A percentile compares a stretch with the other conserved stretches of the same genome.
Evolutionary conservation across 2,797 vertebrate species (phyloP).

Genomic region (Helicolenus hilgendorfi): DNA sequence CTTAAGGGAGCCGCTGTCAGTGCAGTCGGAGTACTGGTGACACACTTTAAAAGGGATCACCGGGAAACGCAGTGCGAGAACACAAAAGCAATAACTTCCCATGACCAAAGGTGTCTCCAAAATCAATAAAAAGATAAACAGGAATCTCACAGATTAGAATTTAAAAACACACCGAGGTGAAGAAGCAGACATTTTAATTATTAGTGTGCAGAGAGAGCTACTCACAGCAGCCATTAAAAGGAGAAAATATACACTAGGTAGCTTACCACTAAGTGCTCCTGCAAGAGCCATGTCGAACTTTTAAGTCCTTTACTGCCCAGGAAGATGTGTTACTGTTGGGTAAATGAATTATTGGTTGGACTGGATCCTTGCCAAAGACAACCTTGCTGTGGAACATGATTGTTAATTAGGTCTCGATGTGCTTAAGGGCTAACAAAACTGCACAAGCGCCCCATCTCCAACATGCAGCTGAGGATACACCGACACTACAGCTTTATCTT

Average conservation of each 20-base stretch:
- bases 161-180: conserved; percentile 64
- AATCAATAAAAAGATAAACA: conserved; percentile 67
- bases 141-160: conserved; percentile 47
- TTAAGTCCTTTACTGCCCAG: conserved; percentile 79
- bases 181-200: conserved; percentile 67
- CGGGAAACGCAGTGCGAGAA: conserved; percentile 29
- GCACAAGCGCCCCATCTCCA: conserved; percentile 75
- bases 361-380: conserved; percentile 83
- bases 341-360: conserved; percentile 82
- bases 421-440: conserved; percentile 84
- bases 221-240: conserved; percentile 68
- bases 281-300: conserved; percentile 75
- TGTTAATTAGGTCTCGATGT: conserved; percentile 85
- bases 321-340: conserved; percentile 74
- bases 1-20: conserved; percentile 47
- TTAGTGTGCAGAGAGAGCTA: conserved; percentile 52
- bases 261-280: conserved; percentile 74
- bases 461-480: conserved; percentile 67
- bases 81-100: conserved; percentile 23
- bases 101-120: conserved; percentile 13
- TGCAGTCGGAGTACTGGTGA: conserved; percentile 10
- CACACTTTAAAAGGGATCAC: conserved; percentile 33
- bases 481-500: conserved; percentile 48
- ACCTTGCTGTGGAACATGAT: conserved; percentile 80
- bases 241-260: conserved; percentile 72